A percentile compares a stretch with the other conserved stretches of the same genome.
Conservation (phyloP, 2,888 invertebrate genomes). For the Epinotia ramella region DNA sequence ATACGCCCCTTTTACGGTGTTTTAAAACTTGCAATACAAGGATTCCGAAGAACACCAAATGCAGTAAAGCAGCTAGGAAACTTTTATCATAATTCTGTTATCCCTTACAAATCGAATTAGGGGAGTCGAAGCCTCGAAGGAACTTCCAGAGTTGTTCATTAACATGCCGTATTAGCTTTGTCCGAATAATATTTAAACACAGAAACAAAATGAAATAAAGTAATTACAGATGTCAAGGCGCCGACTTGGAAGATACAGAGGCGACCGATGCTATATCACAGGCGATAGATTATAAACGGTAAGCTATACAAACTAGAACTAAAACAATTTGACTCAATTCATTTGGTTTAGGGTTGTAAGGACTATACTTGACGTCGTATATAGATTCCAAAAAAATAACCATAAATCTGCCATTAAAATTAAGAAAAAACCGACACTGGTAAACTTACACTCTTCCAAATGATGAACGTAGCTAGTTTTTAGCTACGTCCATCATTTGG, state of each 20-base stretch:
- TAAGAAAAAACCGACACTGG: too few species aligned
- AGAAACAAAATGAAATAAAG: slow-evolving; percentile 42
- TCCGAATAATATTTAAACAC: slow-evolving; percentile 33
- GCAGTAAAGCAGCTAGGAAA: slow-evolving; percentile 5
- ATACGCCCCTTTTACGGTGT: background rate
- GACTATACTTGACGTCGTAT: too few species aligned
- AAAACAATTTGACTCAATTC: too few species aligned
- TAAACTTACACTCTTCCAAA: too few species aligned
- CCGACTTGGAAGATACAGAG: slow-evolving; percentile 40
- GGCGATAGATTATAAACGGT: background rate
- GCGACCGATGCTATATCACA: slow-evolving; percentile 21
- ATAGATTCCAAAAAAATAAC: too few species aligned
- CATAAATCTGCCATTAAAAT: too few species aligned
- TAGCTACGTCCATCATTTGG: too few species aligned
- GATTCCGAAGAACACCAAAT: background rate
- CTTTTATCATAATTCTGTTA: slow-evolving; percentile 17
- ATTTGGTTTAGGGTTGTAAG: too few species aligned
- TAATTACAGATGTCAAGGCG: slow-evolving; percentile 46
- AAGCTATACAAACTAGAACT: too few species aligned
- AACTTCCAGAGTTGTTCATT: slow-evolving; percentile 29
- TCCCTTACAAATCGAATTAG: slow-evolving; percentile 17
- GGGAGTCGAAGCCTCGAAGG: slow-evolving; percentile 6
- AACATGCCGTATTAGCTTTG: slow-evolving; percentile 18
- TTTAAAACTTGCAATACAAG: background rate
- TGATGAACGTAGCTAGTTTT: too few species aligned